Conservation (phyloP, 2,113 vertebrate species). For the Gobio gobio region DNA sequence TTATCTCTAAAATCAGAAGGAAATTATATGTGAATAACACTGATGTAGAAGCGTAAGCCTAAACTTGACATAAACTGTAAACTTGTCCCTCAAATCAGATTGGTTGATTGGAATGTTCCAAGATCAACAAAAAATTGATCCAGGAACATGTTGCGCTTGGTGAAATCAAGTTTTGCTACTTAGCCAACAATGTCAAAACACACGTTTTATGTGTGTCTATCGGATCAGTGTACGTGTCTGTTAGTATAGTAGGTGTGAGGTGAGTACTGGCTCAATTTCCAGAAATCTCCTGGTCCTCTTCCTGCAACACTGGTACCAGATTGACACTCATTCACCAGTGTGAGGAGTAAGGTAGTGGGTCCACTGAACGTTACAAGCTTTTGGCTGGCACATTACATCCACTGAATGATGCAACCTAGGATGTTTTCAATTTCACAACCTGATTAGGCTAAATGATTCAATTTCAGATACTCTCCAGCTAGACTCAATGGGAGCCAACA, state of each 20-base stretch:
- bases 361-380: conserved; percentile 1
- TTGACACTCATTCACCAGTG: conserved; percentile 41
- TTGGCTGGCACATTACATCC: conserved; percentile 42
- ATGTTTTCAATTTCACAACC: conserved; percentile 56
- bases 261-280: conserved; percentile 18
- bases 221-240: conserved; percentile 20
- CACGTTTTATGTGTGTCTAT: conserved; percentile 4
- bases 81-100: too few species aligned
- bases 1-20: too few species aligned
- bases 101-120: too few species aligned
- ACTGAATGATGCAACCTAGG: conserved; percentile 51
- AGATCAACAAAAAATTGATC: too few species aligned
- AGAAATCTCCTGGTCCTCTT: conserved; percentile 46
- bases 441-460: conserved; percentile 36
- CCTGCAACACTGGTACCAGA: conserved; percentile 18
- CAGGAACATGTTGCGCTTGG: too few species aligned
- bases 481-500: conserved; percentile 46
- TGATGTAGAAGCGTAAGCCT: too few species aligned
- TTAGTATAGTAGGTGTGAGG: conserved; percentile 38
- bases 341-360: conserved; percentile 17
- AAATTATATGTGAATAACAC: too few species aligned
- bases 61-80: too few species aligned
- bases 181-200: neutral
- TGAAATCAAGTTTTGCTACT: neutral
- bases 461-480: conserved; percentile 21